These are phyloP conservation scores for Ptiloglossa arizonensis DNA, from an alignment of 1,140 invertebrate genomes.

Conservation along the genomic window DNA sequence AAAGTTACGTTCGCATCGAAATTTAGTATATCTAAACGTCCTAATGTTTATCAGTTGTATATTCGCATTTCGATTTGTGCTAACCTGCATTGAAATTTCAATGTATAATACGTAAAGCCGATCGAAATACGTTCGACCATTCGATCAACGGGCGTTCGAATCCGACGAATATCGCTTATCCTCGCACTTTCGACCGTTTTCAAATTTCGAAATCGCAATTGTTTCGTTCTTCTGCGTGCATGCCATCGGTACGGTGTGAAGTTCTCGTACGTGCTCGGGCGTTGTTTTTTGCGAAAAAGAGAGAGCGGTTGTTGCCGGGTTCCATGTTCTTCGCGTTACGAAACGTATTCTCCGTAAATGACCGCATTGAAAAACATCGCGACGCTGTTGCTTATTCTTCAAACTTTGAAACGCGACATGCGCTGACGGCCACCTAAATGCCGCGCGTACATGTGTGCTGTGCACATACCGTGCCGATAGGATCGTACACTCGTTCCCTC, in stretches of 20 bases:
- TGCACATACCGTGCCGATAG: background rate
- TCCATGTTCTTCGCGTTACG: background rate
- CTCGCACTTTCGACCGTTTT: too few relatives aligned
- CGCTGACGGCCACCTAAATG: background rate
- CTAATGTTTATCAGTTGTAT: too few relatives aligned
- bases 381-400: constrained; percentile 4
- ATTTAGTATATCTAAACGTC: too few relatives aligned
- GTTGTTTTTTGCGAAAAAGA: constrained; percentile 1
- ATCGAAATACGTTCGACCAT: too few relatives aligned
- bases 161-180: too few relatives aligned
- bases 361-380: background rate
- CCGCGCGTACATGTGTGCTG: background rate
- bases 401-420: constrained; percentile 40
- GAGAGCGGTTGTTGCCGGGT: background rate
- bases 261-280: background rate
- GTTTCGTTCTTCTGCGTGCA: background rate
- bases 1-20: too few relatives aligned
- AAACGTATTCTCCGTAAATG: constrained; percentile 8
- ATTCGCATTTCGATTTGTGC: too few relatives aligned
- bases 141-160: too few relatives aligned
- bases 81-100: too few relatives aligned
- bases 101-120: too few relatives aligned
- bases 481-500: background rate
- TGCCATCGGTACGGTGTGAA: background rate
- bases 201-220: background rate